Evolutionary conservation across 2,113 vertebrate species (phyloP).

Genomic region (Entomyzon cyanotis): DNA sequence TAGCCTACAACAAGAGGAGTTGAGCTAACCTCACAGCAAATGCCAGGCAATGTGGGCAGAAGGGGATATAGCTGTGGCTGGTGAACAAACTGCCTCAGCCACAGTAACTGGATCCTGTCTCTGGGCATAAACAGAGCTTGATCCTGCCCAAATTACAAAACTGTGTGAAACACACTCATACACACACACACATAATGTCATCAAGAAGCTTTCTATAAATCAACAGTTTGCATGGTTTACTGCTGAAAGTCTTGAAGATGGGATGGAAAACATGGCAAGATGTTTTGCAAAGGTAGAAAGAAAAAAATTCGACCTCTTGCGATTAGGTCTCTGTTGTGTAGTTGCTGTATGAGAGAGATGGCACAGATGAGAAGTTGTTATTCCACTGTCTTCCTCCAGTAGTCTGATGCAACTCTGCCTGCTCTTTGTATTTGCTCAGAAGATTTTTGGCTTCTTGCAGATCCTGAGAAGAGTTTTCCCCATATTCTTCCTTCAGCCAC

Average conservation of each 20-base stretch:
- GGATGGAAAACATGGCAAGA: constrained; percentile 7
- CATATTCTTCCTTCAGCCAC: constrained; percentile 86
- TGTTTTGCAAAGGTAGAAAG: not conserved
- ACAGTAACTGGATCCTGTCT: not conserved
- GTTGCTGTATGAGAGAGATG: constrained; percentile 68
- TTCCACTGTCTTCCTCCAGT: constrained; percentile 72
- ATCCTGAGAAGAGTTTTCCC: constrained; percentile 86
- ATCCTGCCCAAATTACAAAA: not conserved
- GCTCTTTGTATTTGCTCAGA: constrained; percentile 79
- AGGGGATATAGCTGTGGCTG: not conserved
- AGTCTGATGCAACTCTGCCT: constrained; percentile 59
- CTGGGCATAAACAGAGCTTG: not conserved
- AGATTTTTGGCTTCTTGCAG: constrained; percentile 83
- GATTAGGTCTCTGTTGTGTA: constrained; percentile 73
- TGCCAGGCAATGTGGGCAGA: constrained; percentile 1
- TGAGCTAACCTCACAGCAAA: constrained; percentile 56
- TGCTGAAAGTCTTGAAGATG: not conserved
- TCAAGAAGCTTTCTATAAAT: constrained; percentile 15
- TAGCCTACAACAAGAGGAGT: not conserved
- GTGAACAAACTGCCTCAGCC: not conserved
- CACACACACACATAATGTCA: not conserved
- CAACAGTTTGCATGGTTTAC: constrained; percentile 6
- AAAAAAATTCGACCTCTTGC: not conserved
- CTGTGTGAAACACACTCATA: constrained; percentile 18
- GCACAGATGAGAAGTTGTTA: constrained; percentile 67